Base-by-base conservation (phyloP, 2,113 vertebrate genomes). In the Pluvianellus socialis region DNA sequence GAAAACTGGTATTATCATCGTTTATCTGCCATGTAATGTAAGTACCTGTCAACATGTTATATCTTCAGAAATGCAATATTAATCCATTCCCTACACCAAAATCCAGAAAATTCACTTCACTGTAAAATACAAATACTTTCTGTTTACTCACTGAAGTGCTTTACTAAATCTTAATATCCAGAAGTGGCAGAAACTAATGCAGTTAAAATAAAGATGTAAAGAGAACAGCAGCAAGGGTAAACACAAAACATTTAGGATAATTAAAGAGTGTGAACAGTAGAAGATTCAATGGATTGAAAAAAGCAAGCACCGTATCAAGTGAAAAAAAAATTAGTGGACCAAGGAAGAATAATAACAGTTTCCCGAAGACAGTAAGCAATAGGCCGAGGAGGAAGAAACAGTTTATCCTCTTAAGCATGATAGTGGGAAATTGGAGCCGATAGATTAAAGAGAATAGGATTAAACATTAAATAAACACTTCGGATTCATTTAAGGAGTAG, bases 21-120 rank as follows among this genome's bases (percentile, higher is more conserved):
- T 97, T 91, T 94, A 83, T 88, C 94, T 96, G 75, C 72, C 66
- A 75, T 86, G 89, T 95, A 97, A 96, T 59, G 26, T 82, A 96
- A 94, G 81, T 91, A 88, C 58, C 62, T 93, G 88, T 92, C 88
- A 90, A 76, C 58, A 44, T 92, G 45, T 74, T 95, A 23, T 70
- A 92, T 40, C 66, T 97, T 86, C 88, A 86, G 79, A 91, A 74
- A 9, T 23, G 22, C 38, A 76, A 63, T 83, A 79, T 90, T 92
- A 83, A 94, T 97, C 75, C 9, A 9, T 90, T 95, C 59, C 44
- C 55, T 55, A 61, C 32, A 77, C 32, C 27, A 79, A 96, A 94
- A 91, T 75, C 44, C 53, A 83, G 80, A 77, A 86, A 72, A 95
- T 90, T 80, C 70, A 59, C 49, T 66, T 86, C 28, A 49, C 55